Base-by-base conservation (phyloP, 2,888 invertebrate species). In the Parnassius apollo region DNA sequence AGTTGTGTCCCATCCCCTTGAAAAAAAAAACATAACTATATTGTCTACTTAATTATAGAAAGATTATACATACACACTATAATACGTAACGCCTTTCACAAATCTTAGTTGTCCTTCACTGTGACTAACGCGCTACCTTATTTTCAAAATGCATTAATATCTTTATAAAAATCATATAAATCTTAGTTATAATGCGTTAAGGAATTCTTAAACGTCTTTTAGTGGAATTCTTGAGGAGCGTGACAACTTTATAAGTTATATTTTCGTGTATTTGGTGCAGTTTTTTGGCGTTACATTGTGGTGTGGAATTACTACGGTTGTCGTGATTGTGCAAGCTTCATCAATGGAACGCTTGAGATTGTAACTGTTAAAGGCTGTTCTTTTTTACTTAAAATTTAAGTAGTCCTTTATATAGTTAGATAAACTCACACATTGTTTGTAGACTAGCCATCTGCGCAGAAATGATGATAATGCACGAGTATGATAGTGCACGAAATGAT, bases 91-190 rank as follows among this genome's bases (percentile, higher is more conserved):
- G 68, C 59, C 65, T 69, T 72, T 71, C 65, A 74, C 71, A 71
- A 75, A 72, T 72, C 65, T 48, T 18, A 25, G 35, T 22, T 13
- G 45, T 9, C 45, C 45, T 11, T 22, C 57, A 42, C 22, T 46
- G 62, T 51, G 51, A 63, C 49, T 45, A 44, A 59, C 9, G 42
- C 49, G 22, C 42, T 42, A 50, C 35, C 9, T 42, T 51, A 51
- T 11, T 25, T 12, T 25, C n/a, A 48, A 48, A 22, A 35, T 49
- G 42, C 75, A 76, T 76, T 77, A 76, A 81, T 81, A 73, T 84
- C 85, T 85, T 77, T 85, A 85, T 86, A 71, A 85, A 83, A 84
- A 74, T 81, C 82, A 66, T 81, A 86, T 87, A 86, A 87, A 87
- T 87, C 86, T 86, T 64, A 50, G 56, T 57, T 57, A 80, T 77